These are phyloP conservation scores for Nymphalis c-album DNA, from an alignment of 2,888 invertebrate genomes.

Conservation along the genomic window DNA sequence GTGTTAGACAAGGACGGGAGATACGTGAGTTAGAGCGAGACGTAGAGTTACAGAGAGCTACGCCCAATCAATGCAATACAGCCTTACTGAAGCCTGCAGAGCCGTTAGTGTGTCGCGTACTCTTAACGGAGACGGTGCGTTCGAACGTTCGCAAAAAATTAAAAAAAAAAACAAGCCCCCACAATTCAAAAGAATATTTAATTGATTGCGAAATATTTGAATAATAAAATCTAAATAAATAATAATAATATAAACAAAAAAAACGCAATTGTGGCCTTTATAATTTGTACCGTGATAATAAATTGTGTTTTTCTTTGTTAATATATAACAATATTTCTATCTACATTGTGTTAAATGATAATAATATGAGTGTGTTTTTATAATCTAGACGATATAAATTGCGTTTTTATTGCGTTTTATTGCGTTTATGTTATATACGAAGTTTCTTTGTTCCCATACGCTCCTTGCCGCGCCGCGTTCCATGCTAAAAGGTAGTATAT, in stretches of 20 bases:
- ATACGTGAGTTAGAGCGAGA: constrained; percentile 52
- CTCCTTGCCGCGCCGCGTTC: constrained; percentile 45
- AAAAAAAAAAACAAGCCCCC: constrained; percentile 48
- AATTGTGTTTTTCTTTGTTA: neutral
- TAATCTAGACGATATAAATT: too few species aligned
- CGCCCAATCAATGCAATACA: constrained; percentile 80
- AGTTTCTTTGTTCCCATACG: constrained; percentile 63
- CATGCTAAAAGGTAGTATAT: constrained; percentile 55
- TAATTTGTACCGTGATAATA: neutral
- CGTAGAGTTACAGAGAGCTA: constrained; percentile 55
- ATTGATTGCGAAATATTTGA: constrained; percentile 36
- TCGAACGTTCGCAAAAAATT: constrained; percentile 27
- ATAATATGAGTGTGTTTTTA: neutral
- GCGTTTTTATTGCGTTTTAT: neutral
- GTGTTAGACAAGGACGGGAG: constrained; percentile 52
- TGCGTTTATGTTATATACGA: constrained; percentile 4
- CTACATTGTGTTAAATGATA: neutral
- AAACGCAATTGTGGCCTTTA: constrained; percentile 10
- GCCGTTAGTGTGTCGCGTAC: constrained; percentile 66
- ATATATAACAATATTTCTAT: constrained; percentile 2
- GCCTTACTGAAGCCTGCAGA: constrained; percentile 65
- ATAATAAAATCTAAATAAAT: constrained; percentile 9
- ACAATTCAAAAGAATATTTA: constrained; percentile 38
- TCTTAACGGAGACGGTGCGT: constrained; percentile 54
- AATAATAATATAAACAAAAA: neutral